Base-by-base conservation (phyloP, 2,888 invertebrate species). In the Norana najaformis region DNA sequence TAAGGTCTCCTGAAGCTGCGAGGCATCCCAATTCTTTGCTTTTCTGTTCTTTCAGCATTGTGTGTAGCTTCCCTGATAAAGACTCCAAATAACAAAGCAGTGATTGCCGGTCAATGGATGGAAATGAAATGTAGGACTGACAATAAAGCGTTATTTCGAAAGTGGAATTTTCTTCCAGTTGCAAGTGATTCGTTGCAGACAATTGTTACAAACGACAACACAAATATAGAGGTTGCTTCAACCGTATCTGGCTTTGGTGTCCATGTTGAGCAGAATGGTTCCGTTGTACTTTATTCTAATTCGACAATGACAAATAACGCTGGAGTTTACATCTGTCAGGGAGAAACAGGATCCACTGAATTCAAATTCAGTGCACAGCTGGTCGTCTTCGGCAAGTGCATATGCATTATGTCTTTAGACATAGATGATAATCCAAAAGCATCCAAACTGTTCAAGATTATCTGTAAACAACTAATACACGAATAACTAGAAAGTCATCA, bases 111-210 rank as follows among this genome's bases (percentile, higher is more conserved):
- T 69, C 69, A 69, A 5, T 3, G 69, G 69, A 69, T 69, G 69
- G 69, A 69, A n/a, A 69, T 69, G 69, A n/a, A 69, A 69, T 69
- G 69, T 69, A 30, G n/a, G 69, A n/a, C 69, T 69, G 69, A 69
- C 69, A 69, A 69, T n/a, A 11, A 13, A 2, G 30, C 69, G n/a
- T 8, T 69, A 8, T 69, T 69, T 69, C 30, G 69, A n/a, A 69
- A 69, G n/a, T 69, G 69, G 69, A n/a, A 69, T 30, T 3, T n/a
- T 69, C 69, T 69, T n/a, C 69, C 30, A n/a, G n/a, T 16, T n/a
- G 69, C 30, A 69, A 69, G 69, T n/a, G n/a, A 30, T n/a, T 69
- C 69, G 3, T 8, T 13, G 8, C 3, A n/a, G n/a, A 8, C n/a
- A 13, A 69, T 69, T 69, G 69, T n/a, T 69, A 69, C 11, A 69